Conservation (phyloP, 2,797 vertebrate genomes). For the Platyrinchus mystaceus region DNA sequence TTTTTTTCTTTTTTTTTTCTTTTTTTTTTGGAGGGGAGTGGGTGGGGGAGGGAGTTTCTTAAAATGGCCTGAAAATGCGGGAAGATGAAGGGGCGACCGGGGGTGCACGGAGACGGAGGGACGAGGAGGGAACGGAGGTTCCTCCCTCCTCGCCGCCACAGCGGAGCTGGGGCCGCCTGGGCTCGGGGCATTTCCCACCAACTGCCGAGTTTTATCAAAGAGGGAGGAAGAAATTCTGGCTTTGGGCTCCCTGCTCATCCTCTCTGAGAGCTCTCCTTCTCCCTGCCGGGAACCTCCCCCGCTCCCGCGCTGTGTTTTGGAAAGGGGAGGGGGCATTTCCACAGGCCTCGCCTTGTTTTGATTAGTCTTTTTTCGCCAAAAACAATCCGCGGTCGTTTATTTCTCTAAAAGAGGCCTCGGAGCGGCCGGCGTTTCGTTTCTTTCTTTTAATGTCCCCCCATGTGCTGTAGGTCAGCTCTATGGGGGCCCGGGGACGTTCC, state of each 20-base stretch:
- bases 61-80: not conserved
- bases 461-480: not conserved
- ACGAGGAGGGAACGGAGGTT: not conserved
- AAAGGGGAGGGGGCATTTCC: not conserved
- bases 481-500: not conserved
- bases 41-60: not conserved
- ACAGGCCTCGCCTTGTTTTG: not conserved
- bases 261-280: not conserved
- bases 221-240: not conserved
- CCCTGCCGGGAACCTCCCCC: not conserved
- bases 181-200: not conserved
- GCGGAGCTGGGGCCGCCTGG: not conserved
- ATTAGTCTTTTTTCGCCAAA: not conserved
- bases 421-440: not conserved
- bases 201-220: not conserved
- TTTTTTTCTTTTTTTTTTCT: no score
- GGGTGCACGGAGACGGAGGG: not conserved
- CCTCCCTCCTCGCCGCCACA: not conserved
- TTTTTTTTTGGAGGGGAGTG: fast-evolving
- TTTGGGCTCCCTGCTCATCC: not conserved
- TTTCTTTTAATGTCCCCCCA: not conserved
- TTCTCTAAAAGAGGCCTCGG: not conserved
- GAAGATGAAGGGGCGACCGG: not conserved
- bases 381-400: not conserved
- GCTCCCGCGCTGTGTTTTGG: not conserved